These are phyloP conservation scores for Polia nebulosa DNA, from an alignment of 2,888 invertebrate species.

Conservation along the genomic window DNA sequence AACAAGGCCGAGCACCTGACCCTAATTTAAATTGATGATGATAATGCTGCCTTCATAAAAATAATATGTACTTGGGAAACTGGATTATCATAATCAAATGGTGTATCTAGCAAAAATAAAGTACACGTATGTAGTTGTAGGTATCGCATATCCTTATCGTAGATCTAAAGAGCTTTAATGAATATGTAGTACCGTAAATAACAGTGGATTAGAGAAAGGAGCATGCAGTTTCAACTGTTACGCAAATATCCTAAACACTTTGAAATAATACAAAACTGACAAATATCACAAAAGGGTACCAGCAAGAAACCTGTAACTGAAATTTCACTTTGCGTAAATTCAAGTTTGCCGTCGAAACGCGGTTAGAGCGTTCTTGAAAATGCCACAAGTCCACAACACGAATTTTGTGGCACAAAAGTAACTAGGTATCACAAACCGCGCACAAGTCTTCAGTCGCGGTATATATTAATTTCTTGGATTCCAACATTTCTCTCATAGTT, in stretches of 20 bases:
- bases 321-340: slow-evolving; percentile 19
- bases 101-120: slow-evolving; percentile 10
- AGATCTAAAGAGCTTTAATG: not conserved
- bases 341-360: slow-evolving; percentile 11
- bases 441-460: not conserved
- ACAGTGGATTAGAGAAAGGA: not conserved
- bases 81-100: slow-evolving; percentile 31
- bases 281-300: slow-evolving; percentile 4
- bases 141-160: too few species aligned
- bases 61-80: slow-evolving; percentile 20
- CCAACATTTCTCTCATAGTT: not conserved
- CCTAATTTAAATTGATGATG: slow-evolving; percentile 54
- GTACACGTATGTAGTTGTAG: not conserved
- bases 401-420: slow-evolving; percentile 5
- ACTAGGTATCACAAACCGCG: slow-evolving; percentile 5
- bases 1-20: slow-evolving; percentile 34
- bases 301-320: slow-evolving; percentile 14
- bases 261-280: slow-evolving; percentile 2
- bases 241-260: not conserved
- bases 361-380: slow-evolving; percentile 30
- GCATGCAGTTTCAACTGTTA: not conserved
- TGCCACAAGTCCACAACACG: slow-evolving; percentile 6
- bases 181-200: not conserved
- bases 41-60: slow-evolving; percentile 25
- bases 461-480: not conserved